These are phyloP conservation scores for Xylophagus ater DNA, from an alignment of 2,888 invertebrate genomes.

Conservation along the genomic window DNA sequence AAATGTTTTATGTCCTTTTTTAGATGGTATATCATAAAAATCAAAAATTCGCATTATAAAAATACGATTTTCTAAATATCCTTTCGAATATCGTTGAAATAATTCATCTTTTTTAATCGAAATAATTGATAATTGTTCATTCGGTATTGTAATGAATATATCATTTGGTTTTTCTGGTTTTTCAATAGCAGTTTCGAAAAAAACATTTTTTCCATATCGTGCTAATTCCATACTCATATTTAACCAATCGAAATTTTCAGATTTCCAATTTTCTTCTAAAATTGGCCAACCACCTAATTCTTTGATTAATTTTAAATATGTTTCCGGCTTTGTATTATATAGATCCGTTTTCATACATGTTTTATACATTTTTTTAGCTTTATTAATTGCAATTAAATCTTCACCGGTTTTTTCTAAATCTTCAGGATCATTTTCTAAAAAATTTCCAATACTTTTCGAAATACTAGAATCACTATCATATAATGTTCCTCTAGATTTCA, in stretches of 20 bases:
- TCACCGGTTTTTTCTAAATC: too few species aligned
- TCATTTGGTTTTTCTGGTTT: too few species aligned
- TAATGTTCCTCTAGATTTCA: too few species aligned
- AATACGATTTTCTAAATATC: background rate
- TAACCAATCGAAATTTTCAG: conserved; percentile 1
- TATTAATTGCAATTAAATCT: background rate
- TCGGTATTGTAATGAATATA: too few species aligned
- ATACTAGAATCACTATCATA: too few species aligned
- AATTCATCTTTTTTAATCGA: too few species aligned
- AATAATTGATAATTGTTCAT: too few species aligned
- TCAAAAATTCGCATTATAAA: conserved; percentile 1
- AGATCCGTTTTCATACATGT: conserved; percentile 1
- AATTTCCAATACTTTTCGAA: too few species aligned
- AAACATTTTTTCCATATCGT: background rate
- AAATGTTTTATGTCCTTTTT: background rate
- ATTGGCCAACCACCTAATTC: conserved; percentile 3
- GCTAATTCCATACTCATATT: background rate
- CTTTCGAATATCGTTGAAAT: background rate
- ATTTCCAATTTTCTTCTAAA: background rate
- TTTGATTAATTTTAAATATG: conserved; percentile 4
- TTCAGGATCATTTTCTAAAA: too few species aligned
- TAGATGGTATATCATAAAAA: conserved; percentile 1
- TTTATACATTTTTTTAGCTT: conserved; percentile 1
- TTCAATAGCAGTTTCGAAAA: too few species aligned
- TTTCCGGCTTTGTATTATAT: background rate